Percentiles rank a stretch among this genome's conserved stretches.
Conservation (phyloP, 2,888 invertebrate genomes). For the Tenthredo distinguenda region DNA sequence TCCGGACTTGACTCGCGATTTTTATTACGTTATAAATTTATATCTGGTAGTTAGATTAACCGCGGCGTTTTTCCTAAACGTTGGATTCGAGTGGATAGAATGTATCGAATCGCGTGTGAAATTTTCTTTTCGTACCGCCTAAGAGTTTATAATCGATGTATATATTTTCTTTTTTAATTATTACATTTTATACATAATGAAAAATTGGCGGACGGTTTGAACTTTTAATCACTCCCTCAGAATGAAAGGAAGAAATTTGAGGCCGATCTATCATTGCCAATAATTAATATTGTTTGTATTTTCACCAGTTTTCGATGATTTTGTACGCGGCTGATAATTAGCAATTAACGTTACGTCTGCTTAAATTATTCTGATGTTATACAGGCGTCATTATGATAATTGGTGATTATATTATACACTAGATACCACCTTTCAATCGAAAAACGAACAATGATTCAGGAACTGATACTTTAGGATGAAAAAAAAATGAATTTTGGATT, state of each 20-base stretch:
- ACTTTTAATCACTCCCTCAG: background rate
- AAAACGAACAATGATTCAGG: constrained; percentile 21
- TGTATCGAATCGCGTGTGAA: no score
- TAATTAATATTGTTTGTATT: background rate
- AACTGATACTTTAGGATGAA: background rate
- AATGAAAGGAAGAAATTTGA: constrained; percentile 5
- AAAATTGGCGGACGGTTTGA: background rate
- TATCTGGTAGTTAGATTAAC: background rate
- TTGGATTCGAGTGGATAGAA: no score
- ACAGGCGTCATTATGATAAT: background rate
- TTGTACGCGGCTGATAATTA: background rate
- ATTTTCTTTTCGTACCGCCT: no score
- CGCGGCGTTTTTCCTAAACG: background rate
- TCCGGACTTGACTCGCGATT: background rate
- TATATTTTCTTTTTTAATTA: background rate
- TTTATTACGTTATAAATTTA: background rate
- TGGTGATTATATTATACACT: constrained; percentile 8
- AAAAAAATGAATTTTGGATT: background rate
- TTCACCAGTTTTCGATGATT: background rate
- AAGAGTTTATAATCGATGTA: background rate
- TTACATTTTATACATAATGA: background rate
- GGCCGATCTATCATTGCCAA: background rate
- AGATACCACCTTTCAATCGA: constrained; percentile 1
- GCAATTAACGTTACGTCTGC: background rate
- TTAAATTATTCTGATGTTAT: background rate